Evolutionary conservation across 2,113 vertebrate species (phyloP).

Genomic region (Otis tarda): DNA sequence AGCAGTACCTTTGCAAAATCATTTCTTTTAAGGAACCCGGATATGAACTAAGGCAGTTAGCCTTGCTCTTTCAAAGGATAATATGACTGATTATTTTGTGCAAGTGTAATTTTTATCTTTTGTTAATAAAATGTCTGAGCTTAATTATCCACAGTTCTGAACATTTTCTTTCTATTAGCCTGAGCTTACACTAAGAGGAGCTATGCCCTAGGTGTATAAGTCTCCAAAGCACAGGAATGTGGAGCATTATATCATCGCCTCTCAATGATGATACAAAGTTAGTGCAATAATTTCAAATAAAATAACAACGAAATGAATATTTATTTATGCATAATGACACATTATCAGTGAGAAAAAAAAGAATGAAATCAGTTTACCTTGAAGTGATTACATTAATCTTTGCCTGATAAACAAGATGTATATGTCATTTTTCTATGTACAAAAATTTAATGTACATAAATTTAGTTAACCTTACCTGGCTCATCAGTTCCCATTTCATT

Average conservation of each 20-base stretch:
- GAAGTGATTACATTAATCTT: not conserved
- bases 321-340: not conserved
- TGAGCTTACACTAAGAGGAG: not conserved
- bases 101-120: not conserved
- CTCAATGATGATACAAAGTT: not conserved
- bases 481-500: conserved; percentile 99
- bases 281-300: not conserved
- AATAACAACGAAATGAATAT: not conserved
- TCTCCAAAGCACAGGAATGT: not conserved
- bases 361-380: not conserved
- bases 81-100: not conserved
- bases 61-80: not conserved
- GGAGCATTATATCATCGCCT: not conserved
- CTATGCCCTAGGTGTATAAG: not conserved
- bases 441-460: not conserved
- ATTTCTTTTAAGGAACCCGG: not conserved
- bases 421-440: not conserved
- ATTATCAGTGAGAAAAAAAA: not conserved
- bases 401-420: not conserved
- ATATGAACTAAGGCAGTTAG: not conserved
- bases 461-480: conserved; percentile 80
- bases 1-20: not conserved
- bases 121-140: not conserved
- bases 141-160: not conserved
- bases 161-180: not conserved